Conservation (phyloP, 2,113 vertebrate species). For the Gobio gobio region DNA sequence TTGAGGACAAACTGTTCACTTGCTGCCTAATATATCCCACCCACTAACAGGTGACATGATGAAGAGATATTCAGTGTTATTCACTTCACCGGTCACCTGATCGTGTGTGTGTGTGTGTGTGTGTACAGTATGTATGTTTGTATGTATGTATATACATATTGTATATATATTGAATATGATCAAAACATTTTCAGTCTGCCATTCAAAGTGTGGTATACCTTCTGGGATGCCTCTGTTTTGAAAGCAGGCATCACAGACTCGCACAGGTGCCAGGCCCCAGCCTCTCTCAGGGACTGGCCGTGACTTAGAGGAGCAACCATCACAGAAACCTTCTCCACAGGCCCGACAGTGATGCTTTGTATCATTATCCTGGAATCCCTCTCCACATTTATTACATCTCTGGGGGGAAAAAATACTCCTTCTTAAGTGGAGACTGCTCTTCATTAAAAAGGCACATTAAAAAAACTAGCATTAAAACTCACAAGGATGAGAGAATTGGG, state of each 20-base stretch:
- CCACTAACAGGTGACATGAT: no score
- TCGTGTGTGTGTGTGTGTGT: no score
- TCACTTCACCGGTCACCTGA: no score
- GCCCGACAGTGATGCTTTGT: constrained; percentile 97
- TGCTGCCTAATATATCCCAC: no score
- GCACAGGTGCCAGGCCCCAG: constrained; percentile 91
- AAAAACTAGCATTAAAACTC: constrained; percentile 54
- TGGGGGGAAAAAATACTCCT: constrained; percentile 58
- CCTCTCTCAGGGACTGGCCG: constrained; percentile 94
- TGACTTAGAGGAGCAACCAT: constrained; percentile 90
- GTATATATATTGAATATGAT: no score
- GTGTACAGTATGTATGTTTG: no score
- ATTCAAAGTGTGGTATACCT: constrained; percentile 33
- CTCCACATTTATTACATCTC: constrained; percentile 90
- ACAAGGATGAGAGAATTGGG: constrained; percentile 97
- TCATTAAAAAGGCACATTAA: background rate
- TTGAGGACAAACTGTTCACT: no score
- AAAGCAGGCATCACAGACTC: constrained; percentile 93
- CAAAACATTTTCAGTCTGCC: background rate
- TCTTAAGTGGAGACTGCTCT: background rate
- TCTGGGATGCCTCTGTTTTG: constrained; percentile 72
- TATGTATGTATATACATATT: no score
- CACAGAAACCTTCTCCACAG: constrained; percentile 97
- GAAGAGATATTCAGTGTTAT: no score
- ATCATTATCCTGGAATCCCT: constrained; percentile 89